Percentiles rank a stretch among this genome's conserved stretches.
phyloP scores from a whole-genome alignment of 2,113 vertebrate species.

The Grammomys dolichurus region DNA sequence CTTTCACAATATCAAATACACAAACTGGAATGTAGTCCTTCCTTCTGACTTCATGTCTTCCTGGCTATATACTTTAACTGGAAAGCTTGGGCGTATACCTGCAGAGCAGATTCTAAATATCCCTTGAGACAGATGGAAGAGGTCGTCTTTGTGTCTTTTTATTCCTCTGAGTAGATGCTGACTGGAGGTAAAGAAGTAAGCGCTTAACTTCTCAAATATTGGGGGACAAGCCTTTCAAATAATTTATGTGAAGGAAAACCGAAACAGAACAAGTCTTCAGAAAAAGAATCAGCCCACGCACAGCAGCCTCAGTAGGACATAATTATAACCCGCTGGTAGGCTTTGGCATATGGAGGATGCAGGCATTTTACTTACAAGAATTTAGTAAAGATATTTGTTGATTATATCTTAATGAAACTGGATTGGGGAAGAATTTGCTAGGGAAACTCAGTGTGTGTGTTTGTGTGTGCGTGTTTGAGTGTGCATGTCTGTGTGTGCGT shows the following conservation, averaged over 20 bases:
- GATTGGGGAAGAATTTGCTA: not conserved
- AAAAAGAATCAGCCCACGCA: conserved; percentile 4
- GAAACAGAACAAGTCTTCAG: conserved; percentile 20
- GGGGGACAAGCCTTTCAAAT: conserved; percentile 10
- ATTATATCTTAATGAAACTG: not conserved
- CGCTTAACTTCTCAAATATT: not conserved
- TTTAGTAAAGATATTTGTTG: not conserved
- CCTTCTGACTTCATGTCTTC: not conserved
- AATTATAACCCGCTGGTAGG: not conserved
- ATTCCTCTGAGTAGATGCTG: conserved; percentile 55
- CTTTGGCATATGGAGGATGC: conserved; percentile 11
- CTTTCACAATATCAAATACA: not conserved
- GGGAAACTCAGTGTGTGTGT: not conserved
- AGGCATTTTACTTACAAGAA: conserved; percentile 24
- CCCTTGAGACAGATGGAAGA: not conserved
- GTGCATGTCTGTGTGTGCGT: not conserved
- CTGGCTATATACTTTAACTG: not conserved
- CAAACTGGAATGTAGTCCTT: not conserved
- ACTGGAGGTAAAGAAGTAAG: not conserved
- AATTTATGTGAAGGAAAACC: conserved; percentile 49
- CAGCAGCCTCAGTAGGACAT: not conserved
- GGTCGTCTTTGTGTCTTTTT: conserved; percentile 39
- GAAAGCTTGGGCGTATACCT: not conserved
- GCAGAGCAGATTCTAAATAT: conserved; percentile 22
- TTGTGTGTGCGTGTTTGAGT: not conserved